Evolutionary conservation across 2,888 invertebrate species (phyloP).

Genomic region (Torymus auratus): DNA sequence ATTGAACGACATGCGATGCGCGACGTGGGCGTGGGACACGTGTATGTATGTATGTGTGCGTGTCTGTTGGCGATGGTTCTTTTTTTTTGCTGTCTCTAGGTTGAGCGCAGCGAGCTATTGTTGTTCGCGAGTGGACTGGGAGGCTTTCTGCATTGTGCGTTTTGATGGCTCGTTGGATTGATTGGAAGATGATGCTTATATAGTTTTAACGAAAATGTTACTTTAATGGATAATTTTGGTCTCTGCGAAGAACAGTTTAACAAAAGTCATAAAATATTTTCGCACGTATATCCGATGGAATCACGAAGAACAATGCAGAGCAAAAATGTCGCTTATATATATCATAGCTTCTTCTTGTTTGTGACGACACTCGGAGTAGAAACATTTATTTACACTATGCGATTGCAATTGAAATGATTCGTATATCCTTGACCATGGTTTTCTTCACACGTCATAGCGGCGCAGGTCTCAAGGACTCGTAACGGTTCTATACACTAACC

Average conservation of each 20-base stretch:
- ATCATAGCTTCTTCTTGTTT: neutral
- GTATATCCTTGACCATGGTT: conserved; percentile 32
- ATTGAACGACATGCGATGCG: conserved; percentile 57
- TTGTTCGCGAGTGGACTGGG: too few relatives aligned
- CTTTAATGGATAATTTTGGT: too few relatives aligned
- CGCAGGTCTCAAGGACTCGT: conserved; percentile 34
- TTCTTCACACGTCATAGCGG: conserved; percentile 15
- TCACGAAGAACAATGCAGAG: too few relatives aligned
- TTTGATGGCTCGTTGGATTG: too few relatives aligned
- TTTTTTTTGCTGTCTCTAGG: neutral
- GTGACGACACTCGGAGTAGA: conserved; percentile 4
- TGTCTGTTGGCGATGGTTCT: neutral
- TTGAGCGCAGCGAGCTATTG: too few relatives aligned
- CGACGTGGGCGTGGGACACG: conserved; percentile 38
- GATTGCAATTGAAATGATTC: conserved; percentile 40
- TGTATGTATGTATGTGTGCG: neutral
- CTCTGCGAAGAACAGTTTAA: too few relatives aligned
- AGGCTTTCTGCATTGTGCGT: too few relatives aligned
- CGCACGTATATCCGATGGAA: too few relatives aligned
- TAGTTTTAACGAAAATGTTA: too few relatives aligned
- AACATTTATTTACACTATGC: conserved; percentile 24
- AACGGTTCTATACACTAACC: conserved; percentile 31
- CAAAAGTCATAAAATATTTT: too few relatives aligned
- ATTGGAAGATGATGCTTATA: too few relatives aligned
- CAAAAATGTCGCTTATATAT: too few relatives aligned